Percentiles rank a stretch among this genome's conserved stretches.
These are phyloP conservation scores for Amblyornis subalaris DNA, from an alignment of 2,113 vertebrate genomes.

Conservation along the genomic window DNA sequence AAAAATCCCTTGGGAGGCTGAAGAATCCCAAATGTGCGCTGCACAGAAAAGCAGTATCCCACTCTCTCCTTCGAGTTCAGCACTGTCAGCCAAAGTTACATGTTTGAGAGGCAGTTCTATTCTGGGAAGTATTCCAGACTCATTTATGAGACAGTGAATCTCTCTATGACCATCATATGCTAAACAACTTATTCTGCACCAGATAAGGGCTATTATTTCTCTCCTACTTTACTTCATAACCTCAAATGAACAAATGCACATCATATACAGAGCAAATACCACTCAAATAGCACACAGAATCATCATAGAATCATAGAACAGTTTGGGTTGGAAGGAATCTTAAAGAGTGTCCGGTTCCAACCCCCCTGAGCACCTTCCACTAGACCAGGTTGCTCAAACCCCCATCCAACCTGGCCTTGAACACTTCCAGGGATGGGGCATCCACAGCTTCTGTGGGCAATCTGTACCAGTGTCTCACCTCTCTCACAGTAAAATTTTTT, in stretches of 20 bases:
- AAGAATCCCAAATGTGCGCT: neutral
- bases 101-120: neutral
- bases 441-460: neutral
- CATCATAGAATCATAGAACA: neutral
- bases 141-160: constrained; percentile 7
- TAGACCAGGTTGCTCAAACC: neutral
- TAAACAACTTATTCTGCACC: neutral
- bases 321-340: neutral
- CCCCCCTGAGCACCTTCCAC: neutral
- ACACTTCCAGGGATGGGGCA: neutral
- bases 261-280: neutral
- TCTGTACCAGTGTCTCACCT: neutral
- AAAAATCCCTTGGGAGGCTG: neutral
- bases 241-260: neutral
- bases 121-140: constrained; percentile 29
- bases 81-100: neutral
- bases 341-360: neutral
- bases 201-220: neutral
- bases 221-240: neutral
- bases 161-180: neutral
- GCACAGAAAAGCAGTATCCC: neutral
- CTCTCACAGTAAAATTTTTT: neutral
- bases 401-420: neutral
- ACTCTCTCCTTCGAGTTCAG: neutral
- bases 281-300: neutral